Evolutionary conservation across 2,888 invertebrate genomes (phyloP), one percentile per base, ranked within the genome.

Genomic region (Diarsia brunnea): DNA sequence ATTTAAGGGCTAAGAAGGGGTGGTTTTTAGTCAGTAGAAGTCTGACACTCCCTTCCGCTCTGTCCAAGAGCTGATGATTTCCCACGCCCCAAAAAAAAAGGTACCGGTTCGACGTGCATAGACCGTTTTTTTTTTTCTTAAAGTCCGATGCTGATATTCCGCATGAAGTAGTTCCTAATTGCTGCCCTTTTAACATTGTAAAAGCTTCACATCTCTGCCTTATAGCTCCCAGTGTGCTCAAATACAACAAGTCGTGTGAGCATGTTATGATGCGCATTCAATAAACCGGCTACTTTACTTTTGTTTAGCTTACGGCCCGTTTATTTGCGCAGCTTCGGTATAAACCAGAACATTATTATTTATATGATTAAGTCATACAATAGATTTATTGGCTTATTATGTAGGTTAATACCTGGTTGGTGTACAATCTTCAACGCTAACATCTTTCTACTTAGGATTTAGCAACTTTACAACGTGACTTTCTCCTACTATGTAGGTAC

Each of bases 291-390:
- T 16, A 64, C 53, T 78, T 80, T 76, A 83, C 43, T 49, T 21
- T 0, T 83, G 71, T 76, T 73, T 80, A 43, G n/a, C 12, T 83
- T 70, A 7, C 3, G 60, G n/a, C 19, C 19, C 4, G 75, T 84
- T 83, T 84, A 66, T 83, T 83, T 83, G 16, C 21, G 11, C 63
- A 72, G 69, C 58, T 43, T 55, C 47, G n/a, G 74, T 76, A 71
- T 60, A 53, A 77, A 84, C 21, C 77, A 77, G 73, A 77, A 64
- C 45, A 31, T 69, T 47, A 71, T 68, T 81, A 78, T 82, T 81
- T 82, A 51, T 75, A 69, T 82, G 53, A 83, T 82, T 69, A 83
- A 82, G 71, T 75, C 79, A 82, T 74, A 47, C 70, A 58, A 27
- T 24, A 31, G 47, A 83, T 69, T 82, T 79, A 79, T 74, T 14